phyloP scores from a whole-genome alignment of 2,113 vertebrate species.

The Hippocampus barbouri region DNA sequence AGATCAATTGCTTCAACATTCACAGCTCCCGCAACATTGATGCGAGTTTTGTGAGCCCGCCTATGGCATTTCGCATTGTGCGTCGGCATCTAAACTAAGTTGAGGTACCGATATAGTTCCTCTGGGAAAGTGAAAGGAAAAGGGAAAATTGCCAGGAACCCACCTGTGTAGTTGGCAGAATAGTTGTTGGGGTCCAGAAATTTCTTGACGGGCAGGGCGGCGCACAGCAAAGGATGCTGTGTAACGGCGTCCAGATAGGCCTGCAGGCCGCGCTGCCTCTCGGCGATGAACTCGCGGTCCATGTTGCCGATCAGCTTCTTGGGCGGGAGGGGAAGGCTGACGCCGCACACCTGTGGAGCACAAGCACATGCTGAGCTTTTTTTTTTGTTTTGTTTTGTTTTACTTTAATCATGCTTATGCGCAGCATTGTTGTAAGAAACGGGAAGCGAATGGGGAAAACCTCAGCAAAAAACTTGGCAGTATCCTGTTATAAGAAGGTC shows the following conservation, averaged over 20 bases:
- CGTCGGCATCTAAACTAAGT: too few species aligned
- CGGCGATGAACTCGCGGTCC: conserved; percentile 95
- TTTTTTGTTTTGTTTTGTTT: neutral
- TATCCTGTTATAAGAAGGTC: conserved; percentile 37
- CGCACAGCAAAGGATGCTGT: conserved; percentile 85
- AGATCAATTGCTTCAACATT: neutral
- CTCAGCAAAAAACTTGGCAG: conserved; percentile 51
- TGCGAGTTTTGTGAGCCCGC: too few species aligned
- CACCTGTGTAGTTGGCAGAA: conserved; percentile 91
- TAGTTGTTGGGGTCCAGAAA: conserved; percentile 96
- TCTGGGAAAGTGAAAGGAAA: neutral
- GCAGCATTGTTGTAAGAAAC: neutral
- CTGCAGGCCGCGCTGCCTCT: conserved; percentile 93
- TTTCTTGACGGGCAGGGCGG: conserved; percentile 87
- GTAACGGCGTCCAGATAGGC: conserved; percentile 91
- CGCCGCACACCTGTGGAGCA: conserved; percentile 78
- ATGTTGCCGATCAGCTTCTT: conserved; percentile 97
- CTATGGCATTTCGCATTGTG: too few species aligned
- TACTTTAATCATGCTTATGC: neutral
- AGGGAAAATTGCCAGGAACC: too few species aligned
- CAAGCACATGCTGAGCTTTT: neutral
- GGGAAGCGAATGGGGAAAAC: conserved; percentile 42
- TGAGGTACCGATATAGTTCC: neutral
- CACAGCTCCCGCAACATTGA: neutral
- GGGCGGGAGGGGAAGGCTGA: conserved; percentile 91